phyloP scores from a whole-genome alignment of 53 echinoderm and acorn worm species.

The Mesocentrotus franciscanus region DNA sequence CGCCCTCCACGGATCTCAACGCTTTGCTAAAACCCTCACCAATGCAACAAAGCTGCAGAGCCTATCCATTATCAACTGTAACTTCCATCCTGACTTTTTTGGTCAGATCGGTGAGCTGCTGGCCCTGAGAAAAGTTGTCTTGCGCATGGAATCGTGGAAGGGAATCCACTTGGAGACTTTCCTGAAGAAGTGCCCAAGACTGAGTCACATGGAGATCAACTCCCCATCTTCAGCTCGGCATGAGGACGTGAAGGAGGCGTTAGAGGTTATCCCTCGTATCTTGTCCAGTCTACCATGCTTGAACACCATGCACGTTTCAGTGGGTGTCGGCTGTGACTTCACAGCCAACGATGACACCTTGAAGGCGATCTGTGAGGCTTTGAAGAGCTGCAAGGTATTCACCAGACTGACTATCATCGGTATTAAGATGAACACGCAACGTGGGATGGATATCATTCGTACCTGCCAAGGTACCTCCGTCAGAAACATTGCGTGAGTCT shows the following conservation, averaged over 20 bases:
- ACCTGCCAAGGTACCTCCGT: not conserved
- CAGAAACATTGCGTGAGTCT: slow-evolving; percentile 14
- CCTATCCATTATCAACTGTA: slow-evolving; percentile 33
- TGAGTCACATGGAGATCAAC: slow-evolving; percentile 42
- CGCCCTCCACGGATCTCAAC: not conserved
- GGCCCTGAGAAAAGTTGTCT: slow-evolving; percentile 21
- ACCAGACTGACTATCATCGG: slow-evolving; percentile 11
- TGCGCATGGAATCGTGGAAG: slow-evolving; percentile 22
- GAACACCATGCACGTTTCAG: slow-evolving; percentile 47
- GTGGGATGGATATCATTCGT: slow-evolving; percentile 28
- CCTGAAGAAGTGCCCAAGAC: slow-evolving; percentile 31
- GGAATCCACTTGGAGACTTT: slow-evolving; percentile 32
- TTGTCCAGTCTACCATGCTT: not conserved
- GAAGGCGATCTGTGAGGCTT: slow-evolving; percentile 20
- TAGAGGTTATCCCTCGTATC: not conserved
- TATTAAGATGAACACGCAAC: slow-evolving; percentile 28
- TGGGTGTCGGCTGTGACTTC: slow-evolving; percentile 51
- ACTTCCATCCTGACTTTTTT: slow-evolving; percentile 44
- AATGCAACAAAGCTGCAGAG: not conserved
- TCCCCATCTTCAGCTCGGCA: not conserved
- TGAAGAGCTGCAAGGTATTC: slow-evolving; percentile 21
- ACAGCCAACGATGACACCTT: not conserved
- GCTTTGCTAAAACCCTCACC: slow-evolving; percentile 42
- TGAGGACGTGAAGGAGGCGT: slow-evolving; percentile 10
- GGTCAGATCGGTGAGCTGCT: slow-evolving; percentile 18